Percentiles rank a stretch among this genome's conserved stretches.
These are phyloP conservation scores for Synergus laeviventris DNA, from an alignment of 2,888 invertebrate species.

Conservation along the genomic window DNA sequence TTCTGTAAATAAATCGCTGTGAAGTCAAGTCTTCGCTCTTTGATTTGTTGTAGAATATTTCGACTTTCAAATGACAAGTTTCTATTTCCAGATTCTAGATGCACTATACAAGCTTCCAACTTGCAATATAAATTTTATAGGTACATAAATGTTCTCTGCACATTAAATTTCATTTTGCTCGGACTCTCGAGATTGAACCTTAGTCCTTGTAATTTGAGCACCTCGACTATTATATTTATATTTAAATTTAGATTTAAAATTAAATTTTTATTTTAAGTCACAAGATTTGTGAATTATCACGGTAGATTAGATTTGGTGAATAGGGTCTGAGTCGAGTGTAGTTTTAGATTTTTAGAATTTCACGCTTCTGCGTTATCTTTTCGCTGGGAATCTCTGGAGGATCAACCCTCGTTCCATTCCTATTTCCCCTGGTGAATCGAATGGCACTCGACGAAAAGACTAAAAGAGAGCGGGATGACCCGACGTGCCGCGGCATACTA, in stretches of 20 bases:
- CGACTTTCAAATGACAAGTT: too few species aligned
- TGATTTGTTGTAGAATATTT: neutral
- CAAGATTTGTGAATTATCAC: conserved; percentile 21
- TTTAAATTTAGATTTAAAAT: neutral
- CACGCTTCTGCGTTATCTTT: conserved; percentile 27
- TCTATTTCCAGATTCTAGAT: too few species aligned
- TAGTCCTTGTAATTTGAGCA: neutral
- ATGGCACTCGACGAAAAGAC: conserved; percentile 44
- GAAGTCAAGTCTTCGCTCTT: neutral
- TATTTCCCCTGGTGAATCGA: conserved; percentile 35
- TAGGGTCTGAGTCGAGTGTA: conserved; percentile 2
- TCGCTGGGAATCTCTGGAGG: conserved; percentile 17
- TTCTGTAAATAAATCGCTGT: conserved; percentile 40
- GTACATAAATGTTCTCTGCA: too few species aligned
- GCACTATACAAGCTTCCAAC: too few species aligned
- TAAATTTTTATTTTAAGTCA: neutral
- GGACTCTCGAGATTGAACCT: neutral
- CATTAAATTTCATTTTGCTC: too few species aligned
- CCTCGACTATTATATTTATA: neutral
- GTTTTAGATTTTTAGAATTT: conserved; percentile 24
- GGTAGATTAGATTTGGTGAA: conserved; percentile 16
- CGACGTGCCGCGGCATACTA: conserved; percentile 53
- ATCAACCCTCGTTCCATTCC: conserved; percentile 30
- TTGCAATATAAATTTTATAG: too few species aligned
- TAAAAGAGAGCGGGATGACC: conserved; percentile 45